Conservation (phyloP, 2,888 invertebrate species). For the Ceraclea dissimilis region DNA sequence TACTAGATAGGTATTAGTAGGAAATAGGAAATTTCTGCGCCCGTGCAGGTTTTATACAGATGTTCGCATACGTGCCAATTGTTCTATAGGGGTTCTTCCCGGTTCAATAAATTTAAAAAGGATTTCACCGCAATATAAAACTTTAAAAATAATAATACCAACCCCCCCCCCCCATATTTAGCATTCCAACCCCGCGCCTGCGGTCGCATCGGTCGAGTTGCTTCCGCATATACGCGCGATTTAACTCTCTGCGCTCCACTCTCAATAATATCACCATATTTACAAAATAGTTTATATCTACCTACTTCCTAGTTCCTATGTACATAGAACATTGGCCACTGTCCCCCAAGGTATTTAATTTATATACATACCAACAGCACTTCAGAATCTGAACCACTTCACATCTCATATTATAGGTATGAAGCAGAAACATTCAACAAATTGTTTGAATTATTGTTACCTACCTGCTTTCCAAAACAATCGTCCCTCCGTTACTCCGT, state of each 20-base stretch:
- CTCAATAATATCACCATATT: conserved; percentile 1
- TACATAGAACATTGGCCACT: background rate
- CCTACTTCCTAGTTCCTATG: too few species aligned
- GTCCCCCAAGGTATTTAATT: too few species aligned
- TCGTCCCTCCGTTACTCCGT: too few species aligned
- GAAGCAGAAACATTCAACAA: too few species aligned
- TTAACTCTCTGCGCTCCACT: conserved; percentile 10
- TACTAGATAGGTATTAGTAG: too few species aligned
- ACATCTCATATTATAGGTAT: too few species aligned
- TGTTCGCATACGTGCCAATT: conserved; percentile 23
- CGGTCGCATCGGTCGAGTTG: conserved; percentile 16
- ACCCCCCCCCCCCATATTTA: background rate
- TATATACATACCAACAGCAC: too few species aligned
- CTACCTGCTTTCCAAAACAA: too few species aligned
- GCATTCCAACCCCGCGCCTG: conserved; percentile 12
- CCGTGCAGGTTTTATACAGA: too few species aligned
- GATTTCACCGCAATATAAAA: background rate
- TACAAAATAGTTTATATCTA: background rate
- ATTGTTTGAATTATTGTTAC: too few species aligned
- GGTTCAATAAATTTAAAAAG: conserved; percentile 21
- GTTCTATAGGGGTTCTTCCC: conserved; percentile 11
- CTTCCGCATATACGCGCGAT: conserved; percentile 21
- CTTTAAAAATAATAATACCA: conserved; percentile 24
- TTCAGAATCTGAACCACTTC: too few species aligned
- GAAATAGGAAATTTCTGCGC: too few species aligned